Percentiles rank a stretch among this genome's conserved stretches.
Evolutionary conservation across 2,113 vertebrate genomes (phyloP).

Genomic region (Gadus chalcogrammus): DNA sequence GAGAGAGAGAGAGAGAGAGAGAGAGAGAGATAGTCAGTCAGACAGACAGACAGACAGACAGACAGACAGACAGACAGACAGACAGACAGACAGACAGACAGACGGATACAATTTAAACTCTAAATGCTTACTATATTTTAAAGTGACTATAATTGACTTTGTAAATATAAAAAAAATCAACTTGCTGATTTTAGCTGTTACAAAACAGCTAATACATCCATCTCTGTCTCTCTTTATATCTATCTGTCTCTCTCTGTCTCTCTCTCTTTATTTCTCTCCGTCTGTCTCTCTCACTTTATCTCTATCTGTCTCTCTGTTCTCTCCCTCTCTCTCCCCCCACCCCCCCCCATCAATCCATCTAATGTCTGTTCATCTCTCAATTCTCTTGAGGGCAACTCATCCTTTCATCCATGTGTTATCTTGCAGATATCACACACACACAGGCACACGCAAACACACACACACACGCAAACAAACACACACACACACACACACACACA

Average conservation of each 20-base stretch:
- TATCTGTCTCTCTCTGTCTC: too few species aligned
- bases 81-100: background rate
- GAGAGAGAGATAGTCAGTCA: background rate
- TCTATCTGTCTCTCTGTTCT: background rate
- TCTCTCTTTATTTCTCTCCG: too few species aligned
- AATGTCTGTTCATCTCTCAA: slow-evolving; percentile 22
- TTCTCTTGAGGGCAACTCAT: slow-evolving; percentile 58
- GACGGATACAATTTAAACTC: slow-evolving; percentile 37
- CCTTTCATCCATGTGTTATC: slow-evolving; percentile 49
- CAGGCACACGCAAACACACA: background rate
- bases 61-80: background rate
- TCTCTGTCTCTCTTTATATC: too few species aligned
- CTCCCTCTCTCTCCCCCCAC: background rate
- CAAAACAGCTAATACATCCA: background rate
- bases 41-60: background rate
- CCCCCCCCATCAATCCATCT: background rate
- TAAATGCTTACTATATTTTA: slow-evolving; percentile 58
- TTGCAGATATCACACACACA: background rate
- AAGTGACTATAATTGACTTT: slow-evolving; percentile 70
- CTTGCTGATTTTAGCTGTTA: slow-evolving; percentile 11
- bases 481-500: slow-evolving; percentile 17
- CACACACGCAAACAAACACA: background rate
- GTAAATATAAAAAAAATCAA: slow-evolving; percentile 75
- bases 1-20: background rate
- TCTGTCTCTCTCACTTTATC: background rate